Evolutionary conservation across 2,113 vertebrate species (phyloP).

Genomic region (Hiodon tergisus): DNA sequence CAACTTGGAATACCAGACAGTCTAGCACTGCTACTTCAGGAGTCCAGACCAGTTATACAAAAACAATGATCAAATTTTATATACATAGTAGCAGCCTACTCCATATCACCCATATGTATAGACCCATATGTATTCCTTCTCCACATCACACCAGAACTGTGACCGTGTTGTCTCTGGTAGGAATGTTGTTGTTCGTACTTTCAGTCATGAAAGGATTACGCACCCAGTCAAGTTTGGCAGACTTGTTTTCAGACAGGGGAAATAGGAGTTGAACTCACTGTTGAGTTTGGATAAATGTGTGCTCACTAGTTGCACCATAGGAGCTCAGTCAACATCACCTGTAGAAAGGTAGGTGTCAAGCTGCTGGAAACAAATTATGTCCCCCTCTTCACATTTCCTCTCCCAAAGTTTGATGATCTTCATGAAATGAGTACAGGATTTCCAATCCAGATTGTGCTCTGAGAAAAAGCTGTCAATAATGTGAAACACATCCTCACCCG

Average conservation of each 20-base stretch:
- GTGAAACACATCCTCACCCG: constrained; percentile 19
- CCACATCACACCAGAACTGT: constrained; percentile 19
- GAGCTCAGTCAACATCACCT: constrained; percentile 19
- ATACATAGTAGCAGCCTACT: too few relatives aligned
- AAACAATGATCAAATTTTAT: too few relatives aligned
- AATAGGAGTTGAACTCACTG: constrained; percentile 27
- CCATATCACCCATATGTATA: too few relatives aligned
- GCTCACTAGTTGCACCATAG: constrained; percentile 21
- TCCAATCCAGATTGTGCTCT: constrained; percentile 18
- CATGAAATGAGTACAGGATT: constrained; percentile 20
- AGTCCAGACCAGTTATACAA: too few relatives aligned
- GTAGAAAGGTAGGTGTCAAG: constrained; percentile 13
- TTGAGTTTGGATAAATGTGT: constrained; percentile 23
- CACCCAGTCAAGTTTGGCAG: constrained; percentile 31
- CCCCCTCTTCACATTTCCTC: constrained; percentile 22
- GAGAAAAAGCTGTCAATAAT: constrained; percentile 24
- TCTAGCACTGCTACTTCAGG: too few relatives aligned
- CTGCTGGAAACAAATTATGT: constrained; percentile 21
- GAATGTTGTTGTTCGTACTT: constrained; percentile 23
- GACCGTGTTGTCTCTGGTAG: constrained; percentile 12
- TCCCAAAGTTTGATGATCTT: constrained; percentile 22
- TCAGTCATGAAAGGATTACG: constrained; percentile 24
- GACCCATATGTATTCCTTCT: constrained; percentile 3
- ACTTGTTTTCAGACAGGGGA: constrained; percentile 37
- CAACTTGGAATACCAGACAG: too few relatives aligned